Conservation (phyloP, 2,113 vertebrate genomes). For the Ammodytes dubius region DNA sequence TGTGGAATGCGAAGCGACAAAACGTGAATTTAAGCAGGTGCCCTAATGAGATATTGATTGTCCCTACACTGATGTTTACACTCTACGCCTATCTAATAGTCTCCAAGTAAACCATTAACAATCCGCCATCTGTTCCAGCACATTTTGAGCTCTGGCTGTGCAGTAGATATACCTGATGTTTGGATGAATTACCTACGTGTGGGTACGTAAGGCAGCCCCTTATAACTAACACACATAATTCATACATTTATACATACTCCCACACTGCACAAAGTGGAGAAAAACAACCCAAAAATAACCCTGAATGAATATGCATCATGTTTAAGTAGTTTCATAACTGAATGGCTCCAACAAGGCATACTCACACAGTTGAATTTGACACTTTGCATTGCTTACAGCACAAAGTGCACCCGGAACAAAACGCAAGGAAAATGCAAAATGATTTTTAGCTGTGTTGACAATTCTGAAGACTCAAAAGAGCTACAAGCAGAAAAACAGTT, state of each 20-base stretch:
- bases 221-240: slow-evolving; percentile 15
- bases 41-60: slow-evolving; percentile 79
- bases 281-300: slow-evolving; percentile 54
- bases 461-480: slow-evolving; percentile 36
- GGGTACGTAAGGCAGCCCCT: slow-evolving; percentile 8
- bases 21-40: slow-evolving; percentile 68
- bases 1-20: slow-evolving; percentile 68
- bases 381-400: slow-evolving; percentile 4
- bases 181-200: slow-evolving; percentile 21
- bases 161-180: slow-evolving; percentile 38
- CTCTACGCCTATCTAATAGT: slow-evolving; percentile 60
- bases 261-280: slow-evolving; percentile 24
- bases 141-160: slow-evolving; percentile 41
- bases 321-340: slow-evolving; percentile 1
- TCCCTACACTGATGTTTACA: slow-evolving; percentile 64
- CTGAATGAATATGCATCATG: slow-evolving; percentile 50
- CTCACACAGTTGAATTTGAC: slow-evolving; percentile 19
- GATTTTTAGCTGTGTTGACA: slow-evolving; percentile 56
- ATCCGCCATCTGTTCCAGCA: slow-evolving; percentile 59
- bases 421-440: slow-evolving; percentile 30
- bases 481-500: slow-evolving; percentile 49
- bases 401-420: slow-evolving; percentile 30
- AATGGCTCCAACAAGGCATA: slow-evolving; percentile 15
- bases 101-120: slow-evolving; percentile 61
- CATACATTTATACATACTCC: slow-evolving; percentile 32